These are phyloP conservation scores for Etheostoma nigrum DNA, from an alignment of 2,797 vertebrate genomes.

Conservation along the genomic window DNA sequence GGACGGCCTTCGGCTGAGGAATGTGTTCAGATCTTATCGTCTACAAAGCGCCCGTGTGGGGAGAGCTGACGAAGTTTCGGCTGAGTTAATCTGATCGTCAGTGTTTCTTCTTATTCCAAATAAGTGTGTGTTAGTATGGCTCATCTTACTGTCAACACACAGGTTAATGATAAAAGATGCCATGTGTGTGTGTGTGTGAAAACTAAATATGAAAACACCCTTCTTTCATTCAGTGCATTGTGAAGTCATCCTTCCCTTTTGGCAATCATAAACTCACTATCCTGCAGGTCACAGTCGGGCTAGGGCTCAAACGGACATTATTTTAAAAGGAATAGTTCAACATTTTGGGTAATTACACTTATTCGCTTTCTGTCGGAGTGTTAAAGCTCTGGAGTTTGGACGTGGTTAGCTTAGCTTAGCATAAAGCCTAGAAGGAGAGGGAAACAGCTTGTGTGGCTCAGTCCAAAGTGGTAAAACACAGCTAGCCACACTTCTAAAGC, in stretches of 20 bases:
- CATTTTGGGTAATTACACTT: neutral
- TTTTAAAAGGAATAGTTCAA: constrained; percentile 17
- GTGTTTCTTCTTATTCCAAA: neutral
- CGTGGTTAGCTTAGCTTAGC: constrained; percentile 6
- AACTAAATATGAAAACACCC: neutral
- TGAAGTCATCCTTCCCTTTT: constrained; percentile 35
- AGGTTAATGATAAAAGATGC: neutral
- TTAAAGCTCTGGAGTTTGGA: neutral
- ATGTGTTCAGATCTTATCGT: constrained; percentile 34
- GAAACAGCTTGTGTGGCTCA: neutral
- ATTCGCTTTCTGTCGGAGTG: neutral
- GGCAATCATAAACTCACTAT: neutral
- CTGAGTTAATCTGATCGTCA: neutral
- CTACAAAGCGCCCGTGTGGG: neutral
- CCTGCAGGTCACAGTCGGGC: constrained; percentile 5
- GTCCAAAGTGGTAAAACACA: neutral
- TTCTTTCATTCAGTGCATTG: constrained; percentile 36
- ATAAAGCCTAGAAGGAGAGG: neutral
- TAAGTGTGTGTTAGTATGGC: neutral
- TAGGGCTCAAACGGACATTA: neutral
- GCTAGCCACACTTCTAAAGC: neutral
- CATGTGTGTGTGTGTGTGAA: neutral
- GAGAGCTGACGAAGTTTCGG: neutral
- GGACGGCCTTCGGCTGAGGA: constrained; percentile 21
- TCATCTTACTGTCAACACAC: neutral